A percentile compares a stretch with the other conserved stretches of the same genome.
Conservation (phyloP, 2,113 vertebrate species). For the Elgaria multicarinata region DNA sequence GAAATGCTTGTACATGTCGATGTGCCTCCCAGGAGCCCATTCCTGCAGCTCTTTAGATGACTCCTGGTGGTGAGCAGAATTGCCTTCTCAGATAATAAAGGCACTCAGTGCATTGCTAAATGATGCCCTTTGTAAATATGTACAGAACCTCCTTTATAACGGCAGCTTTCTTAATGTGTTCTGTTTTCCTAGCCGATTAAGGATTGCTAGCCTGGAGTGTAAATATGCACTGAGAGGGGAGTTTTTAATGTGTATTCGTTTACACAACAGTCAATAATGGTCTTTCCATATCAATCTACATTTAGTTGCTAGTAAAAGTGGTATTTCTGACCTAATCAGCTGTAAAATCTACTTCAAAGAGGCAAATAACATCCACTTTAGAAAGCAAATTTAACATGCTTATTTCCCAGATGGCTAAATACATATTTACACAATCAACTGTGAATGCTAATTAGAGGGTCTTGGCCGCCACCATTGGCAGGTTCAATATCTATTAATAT, state of each 20-base stretch:
- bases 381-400: constrained; percentile 15
- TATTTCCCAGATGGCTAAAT: constrained; percentile 20
- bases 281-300: constrained; percentile 22
- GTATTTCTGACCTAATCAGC: constrained; percentile 38
- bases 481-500: constrained; percentile 30
- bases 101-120: constrained; percentile 7
- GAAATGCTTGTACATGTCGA: background rate
- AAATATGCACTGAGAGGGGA: background rate
- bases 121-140: constrained; percentile 26
- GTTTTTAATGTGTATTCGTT: constrained; percentile 39
- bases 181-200: constrained; percentile 11
- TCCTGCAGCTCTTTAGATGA: background rate
- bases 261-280: constrained; percentile 31
- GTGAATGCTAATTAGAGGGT: constrained; percentile 51
- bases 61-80: background rate
- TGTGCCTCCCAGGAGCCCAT: background rate
- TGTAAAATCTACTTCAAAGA: constrained; percentile 38
- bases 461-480: constrained; percentile 15
- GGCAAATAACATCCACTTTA: background rate
- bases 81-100: constrained; percentile 16
- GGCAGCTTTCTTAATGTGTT: background rate
- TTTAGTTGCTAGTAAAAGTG: constrained; percentile 21
- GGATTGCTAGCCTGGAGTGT: constrained; percentile 9
- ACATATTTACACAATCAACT: constrained; percentile 52
- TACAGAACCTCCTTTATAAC: constrained; percentile 13